Base-by-base conservation (phyloP, 2,797 vertebrate species). In the Hipposideros larvatus region DNA sequence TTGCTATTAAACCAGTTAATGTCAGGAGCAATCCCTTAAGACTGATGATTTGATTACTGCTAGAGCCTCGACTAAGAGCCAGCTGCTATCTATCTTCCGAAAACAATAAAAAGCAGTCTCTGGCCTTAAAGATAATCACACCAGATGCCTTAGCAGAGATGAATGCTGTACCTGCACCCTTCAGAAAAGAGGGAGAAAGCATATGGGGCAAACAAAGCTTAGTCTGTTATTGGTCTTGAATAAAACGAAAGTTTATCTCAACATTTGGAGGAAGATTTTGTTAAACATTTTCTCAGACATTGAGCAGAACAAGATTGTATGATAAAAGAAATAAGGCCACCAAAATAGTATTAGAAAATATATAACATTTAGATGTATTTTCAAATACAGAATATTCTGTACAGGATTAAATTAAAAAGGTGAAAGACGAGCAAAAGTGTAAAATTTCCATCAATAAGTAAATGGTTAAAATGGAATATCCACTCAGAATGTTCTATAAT, bases 31-130 rank as follows among this genome's bases (percentile, higher is more conserved):
- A 46, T 91, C 61, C 28, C 34, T 70, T 88, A 85, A 80, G 34
- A 61, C 10, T 75, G 31, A 34, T 66, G 87, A 90, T 90, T 92
- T 93, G 86, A 77, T 90, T 96, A 74, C 26, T 75, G n/a, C 37
- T 79, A 26, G 48, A 73, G 48, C 11, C 73, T 74, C 13, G 19
- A 68, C 7, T 21, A 7, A 65, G 57, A 85, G 61, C 82, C 31
- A 84, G 21, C 74, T 96, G 68, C 63, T 75, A 6, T 84, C 48
- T 70, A 43, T 71, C 70, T 94, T 55, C 74, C 90, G 70, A 79
- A 94, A 80, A 93, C 34, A 95, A 66, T 88, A 70, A 68, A 37
- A 88, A 63, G 26, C 14, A 83, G 28, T 71, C 5, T 19, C 10
- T 77, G 43, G 5, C 11, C 61, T 96, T 79, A 92, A 95, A 75